These are phyloP conservation scores for Ailuropoda melanoleuca DNA, from an alignment of 2,113 vertebrate genomes.

Conservation along the genomic window DNA sequence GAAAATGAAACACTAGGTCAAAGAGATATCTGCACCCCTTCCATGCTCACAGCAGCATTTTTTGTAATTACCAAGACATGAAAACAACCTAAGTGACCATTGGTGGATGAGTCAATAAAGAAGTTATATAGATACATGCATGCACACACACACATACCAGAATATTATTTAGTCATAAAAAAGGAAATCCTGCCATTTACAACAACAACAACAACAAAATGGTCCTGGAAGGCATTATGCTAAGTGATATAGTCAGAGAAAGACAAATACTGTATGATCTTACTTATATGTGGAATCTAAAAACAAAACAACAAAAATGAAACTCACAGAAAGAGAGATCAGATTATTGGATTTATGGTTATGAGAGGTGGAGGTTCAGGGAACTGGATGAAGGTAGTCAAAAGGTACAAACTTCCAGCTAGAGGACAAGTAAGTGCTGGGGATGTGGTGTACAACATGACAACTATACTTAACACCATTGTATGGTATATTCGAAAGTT, in stretches of 20 bases:
- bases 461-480: neutral
- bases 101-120: neutral
- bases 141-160: neutral
- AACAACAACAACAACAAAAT: neutral
- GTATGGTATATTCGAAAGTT: neutral
- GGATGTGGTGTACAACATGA: neutral
- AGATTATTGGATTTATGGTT: neutral
- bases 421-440: neutral
- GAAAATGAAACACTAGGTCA: neutral
- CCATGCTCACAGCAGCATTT: neutral
- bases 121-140: neutral
- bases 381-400: neutral
- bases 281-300: neutral
- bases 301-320: neutral
- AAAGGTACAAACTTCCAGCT: neutral
- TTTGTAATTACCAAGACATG: neutral
- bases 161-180: neutral
- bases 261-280: neutral
- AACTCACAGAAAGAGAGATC: neutral
- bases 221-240: neutral
- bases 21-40: neutral
- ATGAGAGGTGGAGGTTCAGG: neutral
- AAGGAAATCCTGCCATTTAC: neutral
- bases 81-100: neutral
- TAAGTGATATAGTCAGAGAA: neutral